phyloP scores from a whole-genome alignment of 1,140 invertebrate genomes.

The Cydia pomonella region DNA sequence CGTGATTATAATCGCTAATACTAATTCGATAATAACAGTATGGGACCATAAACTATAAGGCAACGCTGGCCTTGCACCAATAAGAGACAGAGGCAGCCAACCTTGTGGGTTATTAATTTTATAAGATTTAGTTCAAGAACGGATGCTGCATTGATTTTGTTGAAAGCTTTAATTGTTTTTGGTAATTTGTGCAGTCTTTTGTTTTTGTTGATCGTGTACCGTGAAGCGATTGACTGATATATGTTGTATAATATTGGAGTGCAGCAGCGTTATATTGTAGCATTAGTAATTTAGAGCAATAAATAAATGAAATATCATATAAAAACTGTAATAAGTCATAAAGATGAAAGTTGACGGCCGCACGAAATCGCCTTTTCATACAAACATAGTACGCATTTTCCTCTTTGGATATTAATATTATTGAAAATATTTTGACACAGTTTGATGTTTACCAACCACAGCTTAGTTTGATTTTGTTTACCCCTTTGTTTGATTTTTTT shows the following conservation, averaged over 20 bases:
- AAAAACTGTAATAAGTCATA: too few relatives aligned
- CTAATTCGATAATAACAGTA: slow-evolving; percentile 20
- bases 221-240: slow-evolving; percentile 12
- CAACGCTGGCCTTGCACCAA: slow-evolving; percentile 4
- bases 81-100: slow-evolving; percentile 5
- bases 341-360: too few relatives aligned
- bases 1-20: slow-evolving; percentile 12
- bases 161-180: slow-evolving; percentile 8
- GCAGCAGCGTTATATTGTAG: not conserved
- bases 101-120: slow-evolving; percentile 6
- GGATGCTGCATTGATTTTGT: slow-evolving; percentile 19
- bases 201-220: not conserved
- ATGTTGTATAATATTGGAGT: not conserved
- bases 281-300: too few relatives aligned
- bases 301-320: too few relatives aligned
- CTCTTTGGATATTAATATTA: too few relatives aligned
- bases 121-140: slow-evolving; percentile 16
- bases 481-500: too few relatives aligned
- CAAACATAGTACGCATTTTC: too few relatives aligned
- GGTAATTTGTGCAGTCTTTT: slow-evolving; percentile 14
- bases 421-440: too few relatives aligned
- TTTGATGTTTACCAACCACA: too few relatives aligned
- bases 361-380: too few relatives aligned
- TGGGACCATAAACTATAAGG: slow-evolving; percentile 16
- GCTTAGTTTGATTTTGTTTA: too few relatives aligned